Evolutionary conservation across 2,797 vertebrate species (phyloP).

Genomic region (Heteromormyrus szaboi): DNA sequence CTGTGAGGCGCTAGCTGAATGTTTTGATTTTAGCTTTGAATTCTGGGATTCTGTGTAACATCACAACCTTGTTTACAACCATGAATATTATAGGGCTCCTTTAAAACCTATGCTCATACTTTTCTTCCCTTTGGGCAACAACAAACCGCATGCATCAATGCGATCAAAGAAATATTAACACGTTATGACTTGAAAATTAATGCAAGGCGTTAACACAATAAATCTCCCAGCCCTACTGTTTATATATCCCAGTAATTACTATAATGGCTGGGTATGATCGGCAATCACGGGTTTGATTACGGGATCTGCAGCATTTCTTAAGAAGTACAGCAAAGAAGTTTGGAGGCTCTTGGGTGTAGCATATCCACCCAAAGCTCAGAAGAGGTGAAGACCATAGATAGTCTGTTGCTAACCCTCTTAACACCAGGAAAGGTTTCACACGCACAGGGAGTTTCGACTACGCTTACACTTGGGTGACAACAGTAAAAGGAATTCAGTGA

Average conservation of each 20-base stretch:
- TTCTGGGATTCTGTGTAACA: not conserved
- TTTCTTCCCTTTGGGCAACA: not conserved
- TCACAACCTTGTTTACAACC: not conserved
- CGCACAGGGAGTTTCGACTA: not conserved
- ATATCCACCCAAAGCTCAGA: not conserved
- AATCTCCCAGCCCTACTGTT: not conserved
- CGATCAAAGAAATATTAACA: not conserved
- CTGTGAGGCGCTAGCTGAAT: not conserved
- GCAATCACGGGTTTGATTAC: not conserved
- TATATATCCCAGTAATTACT: not conserved
- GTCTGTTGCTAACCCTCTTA: not conserved
- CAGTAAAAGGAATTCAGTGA: not conserved
- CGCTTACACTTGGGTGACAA: not conserved
- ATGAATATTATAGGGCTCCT: not conserved
- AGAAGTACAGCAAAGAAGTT: not conserved
- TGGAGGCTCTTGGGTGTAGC: not conserved
- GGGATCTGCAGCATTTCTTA: not conserved
- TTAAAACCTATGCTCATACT: not conserved
- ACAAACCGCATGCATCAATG: not conserved
- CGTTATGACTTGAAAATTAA: not conserved
- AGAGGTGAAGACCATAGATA: not conserved
- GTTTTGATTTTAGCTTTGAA: not conserved
- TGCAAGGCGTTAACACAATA: not conserved
- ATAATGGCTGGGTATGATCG: not conserved
- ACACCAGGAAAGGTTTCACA: not conserved